These are phyloP conservation scores for Pantherophis vulpinus DNA, from an alignment of 2,797 vertebrate species.

Conservation along the genomic window DNA sequence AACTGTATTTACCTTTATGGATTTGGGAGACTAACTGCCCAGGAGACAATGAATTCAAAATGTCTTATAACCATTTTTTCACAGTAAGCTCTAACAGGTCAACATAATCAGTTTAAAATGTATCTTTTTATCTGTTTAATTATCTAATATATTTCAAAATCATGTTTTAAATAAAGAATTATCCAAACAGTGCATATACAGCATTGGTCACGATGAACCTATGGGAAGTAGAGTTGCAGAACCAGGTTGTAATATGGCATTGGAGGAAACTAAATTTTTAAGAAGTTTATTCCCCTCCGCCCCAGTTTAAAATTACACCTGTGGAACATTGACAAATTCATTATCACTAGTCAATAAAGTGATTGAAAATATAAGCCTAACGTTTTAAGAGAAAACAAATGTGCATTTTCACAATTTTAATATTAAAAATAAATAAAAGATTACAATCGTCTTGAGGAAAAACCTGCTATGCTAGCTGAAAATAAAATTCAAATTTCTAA, in stretches of 20 bases:
- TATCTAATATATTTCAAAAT: background rate
- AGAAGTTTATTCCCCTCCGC: background rate
- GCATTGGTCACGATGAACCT: background rate
- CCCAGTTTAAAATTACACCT: background rate
- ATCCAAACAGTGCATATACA: background rate
- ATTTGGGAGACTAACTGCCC: background rate
- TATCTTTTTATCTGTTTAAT: rapidly evolving
- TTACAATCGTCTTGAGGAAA: background rate
- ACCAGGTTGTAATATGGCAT: background rate
- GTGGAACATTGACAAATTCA: background rate
- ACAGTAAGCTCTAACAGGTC: constrained; percentile 13
- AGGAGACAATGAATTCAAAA: constrained; percentile 1
- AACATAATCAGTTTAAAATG: background rate
- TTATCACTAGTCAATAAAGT: background rate
- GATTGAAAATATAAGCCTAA: background rate
- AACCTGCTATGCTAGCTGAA: background rate
- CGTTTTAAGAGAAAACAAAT: constrained; percentile 3
- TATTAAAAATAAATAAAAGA: background rate
- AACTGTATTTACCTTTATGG: constrained; percentile 1
- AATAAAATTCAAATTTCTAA: background rate
- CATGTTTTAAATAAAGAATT: background rate
- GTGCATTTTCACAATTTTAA: background rate
- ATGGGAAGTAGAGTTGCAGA: background rate
- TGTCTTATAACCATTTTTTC: background rate
- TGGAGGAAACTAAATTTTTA: background rate